Evolutionary conservation across 2,888 invertebrate species (phyloP).

Genomic region (Luffia ferchaultella): DNA sequence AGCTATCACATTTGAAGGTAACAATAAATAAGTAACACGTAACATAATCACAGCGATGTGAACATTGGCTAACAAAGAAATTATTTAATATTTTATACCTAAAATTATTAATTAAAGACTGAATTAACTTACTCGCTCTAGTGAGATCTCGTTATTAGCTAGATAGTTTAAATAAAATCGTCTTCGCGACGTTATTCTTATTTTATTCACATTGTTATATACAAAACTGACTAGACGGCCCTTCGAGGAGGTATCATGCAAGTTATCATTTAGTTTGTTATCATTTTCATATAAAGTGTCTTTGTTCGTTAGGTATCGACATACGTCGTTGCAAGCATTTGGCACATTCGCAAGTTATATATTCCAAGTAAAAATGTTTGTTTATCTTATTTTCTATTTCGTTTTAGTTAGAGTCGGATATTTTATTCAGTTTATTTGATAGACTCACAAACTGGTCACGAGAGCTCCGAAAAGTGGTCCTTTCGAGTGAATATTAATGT

Average conservation of each 20-base stretch:
- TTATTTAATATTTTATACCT: constrained; percentile 47
- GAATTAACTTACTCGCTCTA: constrained; percentile 61
- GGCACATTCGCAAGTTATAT: background rate
- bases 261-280: constrained; percentile 40
- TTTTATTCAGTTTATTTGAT: background rate
- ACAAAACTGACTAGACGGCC: constrained; percentile 61
- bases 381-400: background rate
- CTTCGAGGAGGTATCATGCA: constrained; percentile 46
- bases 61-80: constrained; percentile 65
- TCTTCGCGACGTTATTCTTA: constrained; percentile 41
- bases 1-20: constrained; percentile 58
- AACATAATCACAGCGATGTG: constrained; percentile 64
- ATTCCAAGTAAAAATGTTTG: background rate
- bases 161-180: constrained; percentile 58
- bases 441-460: too few species aligned
- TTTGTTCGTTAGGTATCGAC: background rate
- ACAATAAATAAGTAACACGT: constrained; percentile 61
- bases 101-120: constrained; percentile 63
- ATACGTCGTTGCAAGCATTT: background rate
- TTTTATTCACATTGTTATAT: constrained; percentile 60
- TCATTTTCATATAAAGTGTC: too few species aligned
- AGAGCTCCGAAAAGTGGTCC: constrained; percentile 36
- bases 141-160: constrained; percentile 60
- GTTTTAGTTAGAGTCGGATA: background rate
- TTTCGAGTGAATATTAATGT: constrained; percentile 37